Evolutionary conservation across 1,140 invertebrate genomes (phyloP), one percentile per base, ranked within the genome.

Genomic region (Samia ricini): DNA sequence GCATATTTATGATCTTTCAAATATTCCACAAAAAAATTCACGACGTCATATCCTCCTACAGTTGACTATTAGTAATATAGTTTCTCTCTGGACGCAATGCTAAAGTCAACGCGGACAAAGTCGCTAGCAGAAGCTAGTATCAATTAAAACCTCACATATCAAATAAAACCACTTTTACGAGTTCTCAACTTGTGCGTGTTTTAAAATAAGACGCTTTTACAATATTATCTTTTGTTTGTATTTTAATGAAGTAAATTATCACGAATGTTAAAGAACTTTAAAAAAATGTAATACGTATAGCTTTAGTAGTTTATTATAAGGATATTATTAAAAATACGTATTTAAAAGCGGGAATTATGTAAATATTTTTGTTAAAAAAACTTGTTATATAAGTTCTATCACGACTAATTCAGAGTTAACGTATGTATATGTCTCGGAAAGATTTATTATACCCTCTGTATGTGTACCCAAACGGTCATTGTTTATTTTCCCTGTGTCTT

Each of bases 401-500:
- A 3, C 8, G 3, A 52, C 7, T 56, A 12, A 19, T 42, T 57
- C n/a, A 36, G 42, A 58, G 29, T 54, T 33, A 54, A 66, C 60
- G 60, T 61, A 49, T 42, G 33, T 42, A 42, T 42, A n/a, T 56
- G 56, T 60, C 63, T 64, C 56, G 49, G 42, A 64, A 68, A 67
- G 69, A 74, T 74, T 71, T 74, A 74, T 74, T 71, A 70, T 68
- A 58, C 60, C 56, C 64, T 63, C 20, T 48, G 33, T 50, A 56
- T 60, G 29, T 56, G 55, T 63, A 59, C 58, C 56, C 57, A 49
- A 42, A n/a, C 12, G 50, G 51, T 67, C 51, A 60, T 67, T 63
- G 65, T 79, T 79, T 75, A 74, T 74, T 75, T 71, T 72, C 72
- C 64, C 71, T 68, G 63, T 55, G 24, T 29, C 54, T 69, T 71